Evolutionary conservation across 1,140 invertebrate species (phyloP), one percentile per base, ranked within the genome.

Genomic region (Schlechtendalia chinensis): DNA sequence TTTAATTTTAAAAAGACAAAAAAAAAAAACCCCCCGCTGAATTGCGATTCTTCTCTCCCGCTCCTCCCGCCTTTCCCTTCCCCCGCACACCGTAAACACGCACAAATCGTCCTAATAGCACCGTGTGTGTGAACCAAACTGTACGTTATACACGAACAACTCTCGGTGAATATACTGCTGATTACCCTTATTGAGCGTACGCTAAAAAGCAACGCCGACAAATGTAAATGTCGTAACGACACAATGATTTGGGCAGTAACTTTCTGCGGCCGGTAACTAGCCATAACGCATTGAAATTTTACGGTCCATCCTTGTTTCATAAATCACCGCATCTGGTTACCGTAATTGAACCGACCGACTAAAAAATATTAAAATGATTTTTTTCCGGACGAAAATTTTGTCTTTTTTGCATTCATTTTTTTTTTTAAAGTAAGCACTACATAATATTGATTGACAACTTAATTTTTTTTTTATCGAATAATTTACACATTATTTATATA

Each of bases 171-270:
- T 61, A 61, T 63, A 17, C 16, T 27, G 50, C 67, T 69, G 45
- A 69, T 69, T 50, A 27, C 45, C 6, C 67, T 50, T 69, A 69
- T 69, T 69, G 14, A 69, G 22, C 32, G 32, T 47, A 50, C 17
- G 22, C 45, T 27, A 69, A 69, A 69, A 47, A 27, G n/a, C 1
- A 50, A 24, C 50, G 22, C 22, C 67, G 47, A 69, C 45, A 50
- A 69, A 50, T 69, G 39, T 69, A 69, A 69, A 69, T 69, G 50
- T 69, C n/a, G 14, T 69, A 50, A 69, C 50, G 22, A 27, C 32
- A 69, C 47, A 69, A 50, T 69, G 22, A 69, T 69, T 69, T 69
- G 16, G 45, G 67, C 45, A 69, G n/a, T 50, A 69, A 69, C 22
- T 69, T 69, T 69, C 45, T 50, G 67, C 45, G 14, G 50, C 45